phyloP scores from a whole-genome alignment of 2,113 vertebrate species.

The Meriones unguiculatus region DNA sequence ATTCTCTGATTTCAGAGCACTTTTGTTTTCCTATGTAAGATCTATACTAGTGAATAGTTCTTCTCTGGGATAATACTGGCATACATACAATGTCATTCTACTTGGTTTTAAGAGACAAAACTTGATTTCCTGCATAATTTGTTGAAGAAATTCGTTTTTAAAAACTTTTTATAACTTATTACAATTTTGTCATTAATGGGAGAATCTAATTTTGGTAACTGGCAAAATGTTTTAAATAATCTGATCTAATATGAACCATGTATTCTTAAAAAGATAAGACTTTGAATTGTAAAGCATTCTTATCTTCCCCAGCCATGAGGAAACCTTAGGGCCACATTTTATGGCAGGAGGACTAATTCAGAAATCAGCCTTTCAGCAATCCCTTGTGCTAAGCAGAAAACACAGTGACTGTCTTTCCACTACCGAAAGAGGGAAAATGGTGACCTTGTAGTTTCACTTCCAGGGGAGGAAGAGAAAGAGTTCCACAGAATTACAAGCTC shows the following conservation, averaged over 20 bases:
- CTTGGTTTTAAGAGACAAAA: constrained; percentile 35
- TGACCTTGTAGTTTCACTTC: constrained; percentile 14
- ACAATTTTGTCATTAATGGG: not conserved
- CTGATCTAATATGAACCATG: not conserved
- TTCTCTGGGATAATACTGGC: not conserved
- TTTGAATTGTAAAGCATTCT: not conserved
- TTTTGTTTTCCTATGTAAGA: constrained; percentile 24
- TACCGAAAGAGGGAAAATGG: not conserved
- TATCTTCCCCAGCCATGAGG: not conserved
- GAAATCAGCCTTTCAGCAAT: not conserved
- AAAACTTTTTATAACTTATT: not conserved
- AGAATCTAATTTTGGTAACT: constrained; percentile 1
- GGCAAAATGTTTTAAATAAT: constrained; percentile 33
- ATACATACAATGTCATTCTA: not conserved
- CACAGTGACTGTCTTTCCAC: not conserved
- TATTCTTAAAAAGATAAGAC: not conserved
- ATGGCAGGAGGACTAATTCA: not conserved
- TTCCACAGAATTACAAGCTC: constrained; percentile 38
- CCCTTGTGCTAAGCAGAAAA: not conserved
- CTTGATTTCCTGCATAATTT: not conserved
- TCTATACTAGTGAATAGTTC: too few species aligned
- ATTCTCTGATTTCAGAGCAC: not conserved
- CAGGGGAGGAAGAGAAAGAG: not conserved
- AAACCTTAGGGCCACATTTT: not conserved
- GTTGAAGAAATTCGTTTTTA: constrained; percentile 55